Base-by-base conservation (phyloP, 2,797 vertebrate genomes). In the Cyclura pinguis region DNA sequence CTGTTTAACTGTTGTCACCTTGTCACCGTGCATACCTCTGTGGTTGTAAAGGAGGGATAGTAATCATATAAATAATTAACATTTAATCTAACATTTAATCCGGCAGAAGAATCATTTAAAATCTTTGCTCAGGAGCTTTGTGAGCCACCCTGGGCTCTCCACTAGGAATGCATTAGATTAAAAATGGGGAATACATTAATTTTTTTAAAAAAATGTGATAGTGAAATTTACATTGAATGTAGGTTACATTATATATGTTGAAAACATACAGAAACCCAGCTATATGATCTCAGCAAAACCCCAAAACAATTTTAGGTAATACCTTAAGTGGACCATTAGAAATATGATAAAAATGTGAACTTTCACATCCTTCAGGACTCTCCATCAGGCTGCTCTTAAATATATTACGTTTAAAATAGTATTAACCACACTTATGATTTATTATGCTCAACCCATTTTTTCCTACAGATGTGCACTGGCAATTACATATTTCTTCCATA, bases 401-500 rank as follows among this genome's bases (percentile, higher is more conserved):
- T 81, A 8, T 32, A 20, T 80, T 81, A 1, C 18, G 18, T 57
- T 85, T 78, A 72, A 42, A 55, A 38, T 27, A 52, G 55, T 47
- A n/a, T 80, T 85, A 55, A 1, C 3, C 12, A 35, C 35, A 4
- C 32, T 35, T 55, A 62, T 86, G 47, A 86, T 87, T 64, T 42
- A 24, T 64, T 62, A 59, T 64, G 16, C 6, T 84, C 52, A 74
- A 12, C 29, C 8, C 22, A 73, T 24, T 4, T 6, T 82, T 38
- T 78, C 42, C 52, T 86, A 78, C 96, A 99, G 99, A 98, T 98
- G 64, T 98, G 98, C 95, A 98, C 98, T 27, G 98, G 98, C 89
- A 99, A 99, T 97, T 99, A 99, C 97, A 98, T 98, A 76, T 99
- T 99, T 95, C 98, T 99, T 95, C 98, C 99, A 0, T 99, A 99